Percentiles rank a stretch among this genome's conserved stretches.
These are phyloP conservation scores for Rhopilema esculentum DNA, from an alignment of 30 jellyfish, hydroid and myxozoan genomes.

Conservation along the genomic window DNA sequence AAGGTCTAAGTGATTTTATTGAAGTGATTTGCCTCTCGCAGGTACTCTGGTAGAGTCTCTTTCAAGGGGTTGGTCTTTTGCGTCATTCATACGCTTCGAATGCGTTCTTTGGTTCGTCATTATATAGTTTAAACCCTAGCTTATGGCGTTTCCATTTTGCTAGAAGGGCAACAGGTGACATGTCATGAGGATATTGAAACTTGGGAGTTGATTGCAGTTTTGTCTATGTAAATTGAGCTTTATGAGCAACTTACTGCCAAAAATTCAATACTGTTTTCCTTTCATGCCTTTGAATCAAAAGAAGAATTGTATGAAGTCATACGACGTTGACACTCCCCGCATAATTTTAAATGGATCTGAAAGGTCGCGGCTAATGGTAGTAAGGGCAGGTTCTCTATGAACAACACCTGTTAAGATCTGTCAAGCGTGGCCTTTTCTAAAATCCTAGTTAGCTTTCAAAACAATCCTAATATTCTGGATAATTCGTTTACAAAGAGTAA, in stretches of 20 bases:
- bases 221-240: not conserved
- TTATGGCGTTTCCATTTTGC: too few relatives aligned
- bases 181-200: too few relatives aligned
- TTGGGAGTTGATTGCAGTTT: not conserved
- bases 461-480: not conserved
- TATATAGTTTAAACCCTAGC: too few relatives aligned
- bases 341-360: not conserved
- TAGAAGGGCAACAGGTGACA: too few relatives aligned
- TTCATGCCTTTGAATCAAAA: not conserved
- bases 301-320: not conserved
- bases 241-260: not conserved
- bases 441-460: not conserved
- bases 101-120: too few relatives aligned
- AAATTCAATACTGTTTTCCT: not conserved
- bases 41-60: too few relatives aligned
- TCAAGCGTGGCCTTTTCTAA: slow-evolving; percentile 43
- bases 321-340: not conserved
- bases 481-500: not conserved
- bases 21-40: too few relatives aligned
- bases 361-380: slow-evolving; percentile 31
- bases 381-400: slow-evolving; percentile 25
- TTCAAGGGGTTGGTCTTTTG: too few relatives aligned
- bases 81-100: too few relatives aligned
- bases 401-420: slow-evolving; percentile 48
- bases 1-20: too few relatives aligned